Evolutionary conservation across 2,888 invertebrate genomes (phyloP).

Genomic region (Microctonus brassicae): DNA sequence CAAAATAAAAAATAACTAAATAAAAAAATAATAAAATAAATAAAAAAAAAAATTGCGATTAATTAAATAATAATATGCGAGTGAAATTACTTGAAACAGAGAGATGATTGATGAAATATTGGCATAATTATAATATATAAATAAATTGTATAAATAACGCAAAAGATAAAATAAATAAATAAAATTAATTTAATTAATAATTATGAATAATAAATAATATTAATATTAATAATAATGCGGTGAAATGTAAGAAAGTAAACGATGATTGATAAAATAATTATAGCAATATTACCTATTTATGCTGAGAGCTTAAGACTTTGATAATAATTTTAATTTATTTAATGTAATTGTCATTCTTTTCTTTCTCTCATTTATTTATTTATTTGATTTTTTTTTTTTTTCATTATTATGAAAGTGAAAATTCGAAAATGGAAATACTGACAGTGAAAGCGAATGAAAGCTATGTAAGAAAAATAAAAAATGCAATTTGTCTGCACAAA

Average conservation of each 20-base stretch:
- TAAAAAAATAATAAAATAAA: slow-evolving; percentile 46
- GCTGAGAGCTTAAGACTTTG: slow-evolving; percentile 32
- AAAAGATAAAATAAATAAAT: slow-evolving; percentile 24
- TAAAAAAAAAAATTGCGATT: slow-evolving; percentile 21
- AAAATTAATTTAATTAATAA: slow-evolving; percentile 15
- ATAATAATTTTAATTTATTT: too few relatives aligned
- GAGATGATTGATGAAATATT: slow-evolving; percentile 6
- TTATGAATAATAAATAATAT: slow-evolving; percentile 34
- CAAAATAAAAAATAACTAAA: slow-evolving; percentile 73
- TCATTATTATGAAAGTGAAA: slow-evolving; percentile 12
- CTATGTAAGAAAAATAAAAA: not conserved
- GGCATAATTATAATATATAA: not conserved
- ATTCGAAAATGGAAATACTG: slow-evolving; percentile 19
- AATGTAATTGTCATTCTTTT: too few relatives aligned
- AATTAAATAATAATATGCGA: slow-evolving; percentile 39
- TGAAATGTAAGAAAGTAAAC: slow-evolving; percentile 23
- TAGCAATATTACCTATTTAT: slow-evolving; percentile 28
- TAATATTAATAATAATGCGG: too few relatives aligned
- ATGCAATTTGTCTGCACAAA: not conserved
- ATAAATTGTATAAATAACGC: too few relatives aligned
- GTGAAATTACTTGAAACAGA: slow-evolving; percentile 44
- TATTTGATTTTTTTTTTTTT: not conserved
- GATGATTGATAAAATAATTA: slow-evolving; percentile 22
- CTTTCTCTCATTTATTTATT: too few relatives aligned
- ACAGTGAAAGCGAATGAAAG: not conserved